phyloP scores from a whole-genome alignment of 2,113 vertebrate genomes.

The Collichthys lucidus region DNA sequence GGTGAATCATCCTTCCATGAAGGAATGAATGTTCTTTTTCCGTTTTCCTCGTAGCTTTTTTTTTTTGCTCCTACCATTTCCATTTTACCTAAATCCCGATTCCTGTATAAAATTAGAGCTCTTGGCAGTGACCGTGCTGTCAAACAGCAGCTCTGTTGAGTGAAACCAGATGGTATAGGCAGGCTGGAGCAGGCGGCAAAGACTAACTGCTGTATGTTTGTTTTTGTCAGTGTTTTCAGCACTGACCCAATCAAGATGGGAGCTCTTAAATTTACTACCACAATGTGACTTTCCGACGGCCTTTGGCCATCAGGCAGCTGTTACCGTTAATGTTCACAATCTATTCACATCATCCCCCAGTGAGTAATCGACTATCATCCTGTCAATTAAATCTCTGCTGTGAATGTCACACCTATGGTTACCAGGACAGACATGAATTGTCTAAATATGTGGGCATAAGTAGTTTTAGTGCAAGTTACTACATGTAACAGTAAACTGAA shows the following conservation, averaged over 20 bases:
- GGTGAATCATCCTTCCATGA: constrained; percentile 56
- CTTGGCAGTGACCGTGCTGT: constrained; percentile 43
- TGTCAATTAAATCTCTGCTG: constrained; percentile 45
- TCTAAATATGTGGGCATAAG: not conserved
- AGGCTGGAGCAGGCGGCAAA: not conserved
- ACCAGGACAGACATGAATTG: not conserved
- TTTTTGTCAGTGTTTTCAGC: not conserved
- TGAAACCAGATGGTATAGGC: constrained; percentile 19
- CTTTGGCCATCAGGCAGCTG: constrained; percentile 29
- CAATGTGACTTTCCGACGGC: constrained; percentile 25
- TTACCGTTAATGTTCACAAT: constrained; percentile 46
- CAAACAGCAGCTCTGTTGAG: constrained; percentile 12
- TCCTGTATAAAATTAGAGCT: constrained; percentile 38
- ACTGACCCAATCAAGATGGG: constrained; percentile 8
- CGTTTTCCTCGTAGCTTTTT: constrained; percentile 30
- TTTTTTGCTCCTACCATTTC: constrained; percentile 34
- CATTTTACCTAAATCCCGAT: constrained; percentile 44
- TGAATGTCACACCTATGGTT: constrained; percentile 25
- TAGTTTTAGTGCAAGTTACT: not conserved
- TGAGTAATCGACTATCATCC: constrained; percentile 35
- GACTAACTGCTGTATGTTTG: constrained; percentile 14
- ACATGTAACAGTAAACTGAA: not conserved
- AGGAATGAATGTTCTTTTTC: constrained; percentile 49
- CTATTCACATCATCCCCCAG: constrained; percentile 23
- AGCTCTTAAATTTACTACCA: constrained; percentile 20